Evolutionary conservation across 2,797 vertebrate genomes (phyloP), one percentile per base, ranked within the genome.

Genomic region (Buphagus erythrorhynchus): DNA sequence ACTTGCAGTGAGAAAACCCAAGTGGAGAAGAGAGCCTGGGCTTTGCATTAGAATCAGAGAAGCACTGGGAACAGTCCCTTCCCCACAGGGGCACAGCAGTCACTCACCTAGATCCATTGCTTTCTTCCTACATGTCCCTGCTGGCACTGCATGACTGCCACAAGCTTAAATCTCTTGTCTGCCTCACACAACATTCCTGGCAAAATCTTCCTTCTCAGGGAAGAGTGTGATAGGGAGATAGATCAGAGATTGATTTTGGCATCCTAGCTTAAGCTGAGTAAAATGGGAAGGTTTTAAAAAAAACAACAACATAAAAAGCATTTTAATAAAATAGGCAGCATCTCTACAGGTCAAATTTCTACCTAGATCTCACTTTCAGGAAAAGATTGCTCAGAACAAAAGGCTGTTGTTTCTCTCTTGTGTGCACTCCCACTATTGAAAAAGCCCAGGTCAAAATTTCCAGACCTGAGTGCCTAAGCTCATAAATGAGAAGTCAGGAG

Each of bases 21-120:
- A 38, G 21, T 1, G 33, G 31, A 77, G 10, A 43, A 66, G 20
- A 42, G 59, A 45, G 63, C 31, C 22, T 61, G 28, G 38, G 29
- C 42, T 83, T 57, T 71, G 24, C n/a, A 1, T 1, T 6, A 33
- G 26, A 45, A 57, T 43, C 51, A 42, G n/a, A 57, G 59, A 31
- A 43, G 21, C 51, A 42, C 14, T 6, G 13, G 63, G 49, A 58
- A 26, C 6, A n/a, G 28, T 28, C 12, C 51, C 10, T 83, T 80
- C n/a, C 29, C 20, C 3, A 2, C 14, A 3, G 28, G 1, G 18
- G 15, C 42, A 45, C 33, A 31, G 51, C 26, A 78, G 38, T 16
- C 31, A 8, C 28, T 46, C 9, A 5, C 11, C 12, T 2, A 1
- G 17, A 38, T n/a, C 13, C 0, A 31, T 5, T 2, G 1, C 42